These are phyloP conservation scores for Phyllotreta cruciferae DNA, from an alignment of 2,888 invertebrate genomes.

Conservation along the genomic window DNA sequence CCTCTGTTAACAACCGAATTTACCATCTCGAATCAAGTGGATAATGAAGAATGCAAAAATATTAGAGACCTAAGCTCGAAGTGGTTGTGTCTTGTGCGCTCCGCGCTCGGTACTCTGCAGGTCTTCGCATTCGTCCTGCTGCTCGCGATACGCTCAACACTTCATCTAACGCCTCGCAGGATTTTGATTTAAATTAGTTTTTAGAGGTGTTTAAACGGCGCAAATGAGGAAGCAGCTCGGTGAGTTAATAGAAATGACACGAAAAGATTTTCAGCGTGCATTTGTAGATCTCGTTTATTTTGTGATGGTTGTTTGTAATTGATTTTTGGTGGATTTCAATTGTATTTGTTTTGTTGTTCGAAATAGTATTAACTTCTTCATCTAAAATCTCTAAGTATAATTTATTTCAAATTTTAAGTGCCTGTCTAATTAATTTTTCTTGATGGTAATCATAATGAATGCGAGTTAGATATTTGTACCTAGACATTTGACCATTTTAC, in stretches of 20 bases:
- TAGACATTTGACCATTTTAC: not conserved
- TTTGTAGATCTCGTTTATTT: not conserved
- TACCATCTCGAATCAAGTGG: conserved; percentile 36
- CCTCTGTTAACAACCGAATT: conserved; percentile 27
- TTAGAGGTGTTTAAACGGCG: too few species aligned
- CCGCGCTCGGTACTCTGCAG: not conserved
- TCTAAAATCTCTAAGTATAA: too few species aligned
- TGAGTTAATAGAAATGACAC: conserved; percentile 6
- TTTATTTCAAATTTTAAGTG: too few species aligned
- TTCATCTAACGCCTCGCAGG: not conserved
- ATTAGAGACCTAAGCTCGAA: conserved; percentile 36
- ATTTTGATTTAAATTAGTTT: not conserved
- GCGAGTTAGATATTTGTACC: conserved; percentile 14
- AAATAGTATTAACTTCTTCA: too few species aligned
- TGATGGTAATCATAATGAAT: too few species aligned
- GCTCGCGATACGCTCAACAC: not conserved
- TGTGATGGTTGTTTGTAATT: too few species aligned
- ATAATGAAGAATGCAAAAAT: conserved; percentile 42
- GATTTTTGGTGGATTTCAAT: too few species aligned
- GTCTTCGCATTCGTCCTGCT: not conserved
- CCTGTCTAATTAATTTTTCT: too few species aligned
- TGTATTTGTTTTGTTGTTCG: too few species aligned
- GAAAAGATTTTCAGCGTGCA: conserved; percentile 11
- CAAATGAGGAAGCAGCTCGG: not conserved
- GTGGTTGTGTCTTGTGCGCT: conserved; percentile 24